phyloP scores from a whole-genome alignment of 2,797 vertebrate species.

The Hozukius guyotensis region DNA sequence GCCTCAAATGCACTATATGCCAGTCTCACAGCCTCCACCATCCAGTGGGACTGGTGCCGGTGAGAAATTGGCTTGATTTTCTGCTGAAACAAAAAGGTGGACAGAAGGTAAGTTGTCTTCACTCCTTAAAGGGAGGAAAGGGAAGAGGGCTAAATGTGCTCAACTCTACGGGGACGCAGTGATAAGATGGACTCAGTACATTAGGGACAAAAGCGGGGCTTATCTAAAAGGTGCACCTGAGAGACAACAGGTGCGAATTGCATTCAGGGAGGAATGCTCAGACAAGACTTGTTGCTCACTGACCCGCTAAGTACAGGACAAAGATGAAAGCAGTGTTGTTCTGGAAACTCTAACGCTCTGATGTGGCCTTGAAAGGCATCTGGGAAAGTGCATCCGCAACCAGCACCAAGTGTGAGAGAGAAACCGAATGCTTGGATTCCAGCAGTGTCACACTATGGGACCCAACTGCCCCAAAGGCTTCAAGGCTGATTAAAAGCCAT shows the following conservation, averaged over 20 bases:
- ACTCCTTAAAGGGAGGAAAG: slow-evolving; percentile 28
- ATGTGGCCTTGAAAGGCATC: slow-evolving; percentile 51
- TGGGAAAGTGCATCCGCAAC: slow-evolving; percentile 37
- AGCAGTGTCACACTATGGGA: slow-evolving; percentile 18
- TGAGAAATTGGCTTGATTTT: slow-evolving; percentile 38
- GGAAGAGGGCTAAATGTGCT: slow-evolving; percentile 26
- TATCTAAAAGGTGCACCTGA: slow-evolving; percentile 48
- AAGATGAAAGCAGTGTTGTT: slow-evolving; percentile 61
- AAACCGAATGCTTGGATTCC: slow-evolving; percentile 16
- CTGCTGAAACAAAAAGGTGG: slow-evolving; percentile 7
- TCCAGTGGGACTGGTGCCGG: slow-evolving; percentile 13
- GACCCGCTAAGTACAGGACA: slow-evolving; percentile 40
- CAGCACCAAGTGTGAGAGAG: slow-evolving; percentile 7
- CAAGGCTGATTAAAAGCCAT: background rate
- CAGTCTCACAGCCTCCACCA: slow-evolving; percentile 11
- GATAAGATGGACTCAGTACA: slow-evolving; percentile 36
- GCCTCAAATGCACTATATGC: slow-evolving; percentile 1
- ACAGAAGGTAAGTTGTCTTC: slow-evolving; percentile 45
- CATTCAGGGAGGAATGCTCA: slow-evolving; percentile 48
- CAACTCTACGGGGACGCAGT: slow-evolving; percentile 1
- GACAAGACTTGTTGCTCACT: slow-evolving; percentile 40
- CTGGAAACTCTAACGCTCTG: slow-evolving; percentile 46
- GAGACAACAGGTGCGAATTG: slow-evolving; percentile 65
- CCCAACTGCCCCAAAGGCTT: background rate
- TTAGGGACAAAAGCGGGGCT: slow-evolving; percentile 53